These are phyloP conservation scores for Cephalopterus ornatus DNA, from an alignment of 2,113 vertebrate genomes.

Conservation along the genomic window DNA sequence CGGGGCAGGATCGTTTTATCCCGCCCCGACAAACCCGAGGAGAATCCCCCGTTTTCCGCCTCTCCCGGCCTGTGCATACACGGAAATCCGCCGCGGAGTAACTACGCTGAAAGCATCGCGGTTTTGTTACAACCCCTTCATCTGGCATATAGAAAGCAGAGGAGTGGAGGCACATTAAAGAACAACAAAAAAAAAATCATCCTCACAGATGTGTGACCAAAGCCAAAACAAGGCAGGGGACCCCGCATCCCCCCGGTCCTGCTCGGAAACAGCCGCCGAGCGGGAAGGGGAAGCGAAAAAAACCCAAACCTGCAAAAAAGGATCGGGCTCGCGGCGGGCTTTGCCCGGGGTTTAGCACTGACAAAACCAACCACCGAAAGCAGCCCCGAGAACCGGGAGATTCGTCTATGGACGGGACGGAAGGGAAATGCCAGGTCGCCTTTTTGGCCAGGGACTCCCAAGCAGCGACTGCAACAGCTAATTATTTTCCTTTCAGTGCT, in stretches of 20 bases:
- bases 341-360: background rate
- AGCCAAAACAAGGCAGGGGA: background rate
- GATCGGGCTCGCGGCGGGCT: background rate
- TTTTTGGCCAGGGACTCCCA: conserved; percentile 25
- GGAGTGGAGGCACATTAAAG: background rate
- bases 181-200: no score
- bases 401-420: background rate
- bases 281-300: background rate
- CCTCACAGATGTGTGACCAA: background rate
- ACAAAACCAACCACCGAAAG: background rate
- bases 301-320: background rate
- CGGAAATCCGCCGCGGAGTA: background rate
- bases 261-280: background rate
- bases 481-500: conserved; percentile 41
- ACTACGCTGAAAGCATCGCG: background rate
- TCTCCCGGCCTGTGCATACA: background rate
- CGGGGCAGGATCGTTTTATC: background rate
- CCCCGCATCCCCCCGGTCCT: background rate
- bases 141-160: background rate
- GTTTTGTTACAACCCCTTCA: background rate
- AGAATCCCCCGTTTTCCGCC: background rate
- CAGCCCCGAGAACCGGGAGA: background rate
- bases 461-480: background rate
- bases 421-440: background rate
- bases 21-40: background rate